Evolutionary conservation across 1,140 invertebrate genomes (phyloP), one percentile per base, ranked within the genome.

Genomic region (Brachionus manjavacas): DNA sequence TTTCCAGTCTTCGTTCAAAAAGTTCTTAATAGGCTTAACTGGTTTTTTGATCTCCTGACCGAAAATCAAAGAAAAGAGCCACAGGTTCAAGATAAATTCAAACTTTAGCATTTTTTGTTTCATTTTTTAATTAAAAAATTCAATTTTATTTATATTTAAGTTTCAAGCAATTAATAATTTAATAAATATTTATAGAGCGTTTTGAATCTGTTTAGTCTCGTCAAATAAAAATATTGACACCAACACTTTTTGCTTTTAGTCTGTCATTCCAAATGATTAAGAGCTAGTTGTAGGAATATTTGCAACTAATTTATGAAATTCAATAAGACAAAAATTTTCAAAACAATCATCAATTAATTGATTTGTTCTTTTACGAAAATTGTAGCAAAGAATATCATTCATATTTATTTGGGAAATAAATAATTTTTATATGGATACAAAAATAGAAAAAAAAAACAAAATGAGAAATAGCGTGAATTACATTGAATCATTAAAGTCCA

Each of bases 1-100:
- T 41, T 72, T 72, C 68, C 68, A 72, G 41, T 72, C 68, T 39
- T 72, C 16, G 16, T 72, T 72, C 16, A 72, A 41, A 35, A 41
- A 39, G 4, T 31, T 35, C 16, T 39, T 72, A 16, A 72, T 72
- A n/a, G 68, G 68, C 41, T 72, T 72, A 3, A 16, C n/a, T 16
- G 35, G 28, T 72, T 41, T 39, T 41, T 41, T 72, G 14, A 41
- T n/a, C 3, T 39, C 3, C 41, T 39, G 31, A 20, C 3, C 25
- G 6, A n/a, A 31, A 31, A 68, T 68, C 14, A 14, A 31, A 16
- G 66, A 31, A 31, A 68, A 31, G 0, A 68, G 28, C 6, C 16
- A 31, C 12, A 68, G 16, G 11, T 39, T 23, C 9, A 68, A 68
- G 31, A 35, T 1, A 60, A 60, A 23, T 60, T 20, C 52, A 60